These are phyloP conservation scores for Gymnobelideus leadbeateri DNA, from an alignment of 2,113 vertebrate genomes.

Conservation along the genomic window DNA sequence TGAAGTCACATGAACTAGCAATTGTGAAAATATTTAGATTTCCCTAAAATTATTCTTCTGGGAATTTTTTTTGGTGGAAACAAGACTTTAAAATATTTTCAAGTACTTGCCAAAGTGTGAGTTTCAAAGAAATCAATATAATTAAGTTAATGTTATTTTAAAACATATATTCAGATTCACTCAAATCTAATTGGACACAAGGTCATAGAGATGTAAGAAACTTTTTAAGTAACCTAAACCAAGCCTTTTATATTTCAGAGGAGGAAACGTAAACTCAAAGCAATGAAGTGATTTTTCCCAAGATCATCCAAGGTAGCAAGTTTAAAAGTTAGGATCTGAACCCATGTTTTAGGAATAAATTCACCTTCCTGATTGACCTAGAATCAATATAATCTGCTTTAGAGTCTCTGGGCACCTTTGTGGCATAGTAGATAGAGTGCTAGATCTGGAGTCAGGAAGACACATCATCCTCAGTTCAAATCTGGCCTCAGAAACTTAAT, in stretches of 20 bases:
- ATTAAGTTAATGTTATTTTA: neutral
- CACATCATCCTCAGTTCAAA: neutral
- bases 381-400: neutral
- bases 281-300: neutral
- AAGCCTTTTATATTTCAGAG: neutral
- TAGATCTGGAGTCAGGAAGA: neutral
- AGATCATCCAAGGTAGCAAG: neutral
- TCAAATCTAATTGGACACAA: conserved; percentile 1
- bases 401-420: neutral
- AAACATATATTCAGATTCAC: conserved; percentile 3
- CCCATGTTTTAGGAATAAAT: neutral
- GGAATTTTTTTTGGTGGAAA: neutral
- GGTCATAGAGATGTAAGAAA: neutral
- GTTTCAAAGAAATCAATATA: neutral
- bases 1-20: neutral
- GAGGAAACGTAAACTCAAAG: neutral
- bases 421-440: neutral
- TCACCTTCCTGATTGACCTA: neutral
- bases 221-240: neutral
- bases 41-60: conserved; percentile 16
- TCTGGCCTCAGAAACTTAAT: neutral
- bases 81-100: neutral
- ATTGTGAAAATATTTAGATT: conserved; percentile 32
- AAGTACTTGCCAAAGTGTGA: neutral
- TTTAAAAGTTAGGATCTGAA: neutral